Base-by-base conservation (phyloP, 2,888 invertebrate genomes). In the Apotomis capreana region DNA sequence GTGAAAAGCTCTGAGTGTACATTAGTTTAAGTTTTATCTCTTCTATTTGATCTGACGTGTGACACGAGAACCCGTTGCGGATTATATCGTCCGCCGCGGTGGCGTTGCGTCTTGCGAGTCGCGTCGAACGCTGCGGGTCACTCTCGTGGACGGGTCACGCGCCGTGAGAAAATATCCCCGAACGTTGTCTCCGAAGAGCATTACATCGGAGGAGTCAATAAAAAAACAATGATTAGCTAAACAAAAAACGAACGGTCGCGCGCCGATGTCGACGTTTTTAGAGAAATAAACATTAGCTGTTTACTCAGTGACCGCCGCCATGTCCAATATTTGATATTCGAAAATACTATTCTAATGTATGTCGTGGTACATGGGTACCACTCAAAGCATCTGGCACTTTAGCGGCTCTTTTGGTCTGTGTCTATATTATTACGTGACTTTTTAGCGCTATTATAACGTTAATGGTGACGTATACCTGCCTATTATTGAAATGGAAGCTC, bases 311-410 rank as follows among this genome's bases (percentile, higher is more conserved):
- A 88, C 90, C 92, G 89, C 88, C 89, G 90, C 89, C 89, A 91
- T 86, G 87, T 89, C 84, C 84, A 93, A 93, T 93, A 92, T 93
- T 93, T 88, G 88, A 89, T 89, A 87, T 92, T 92, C 89, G 91
- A 93, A 93, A 92, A 92, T 90, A 90, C 91, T 90, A 90, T 92
- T 91, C 91, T 90, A 90, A 91, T 90, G 90, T 91, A 87, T 91
- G 91, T 91, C 87, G 89, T 83, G 84, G 87, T 86, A 88, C 88
- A 87, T 83, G 81, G 83, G 81, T 80, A 78, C 82, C 84, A 83
- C 87, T 88, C 83, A 80, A 79, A 80, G 83, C 86, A 85, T 87
- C 86, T 86, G 85, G 87, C 89, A 87, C 88, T 88, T 88, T 87
- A 88, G 90, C 90, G 90, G 91, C 89, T 85, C 89, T 89, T 90